phyloP scores from a whole-genome alignment of 2,113 vertebrate species.

The Phalacrocorax carbo region DNA sequence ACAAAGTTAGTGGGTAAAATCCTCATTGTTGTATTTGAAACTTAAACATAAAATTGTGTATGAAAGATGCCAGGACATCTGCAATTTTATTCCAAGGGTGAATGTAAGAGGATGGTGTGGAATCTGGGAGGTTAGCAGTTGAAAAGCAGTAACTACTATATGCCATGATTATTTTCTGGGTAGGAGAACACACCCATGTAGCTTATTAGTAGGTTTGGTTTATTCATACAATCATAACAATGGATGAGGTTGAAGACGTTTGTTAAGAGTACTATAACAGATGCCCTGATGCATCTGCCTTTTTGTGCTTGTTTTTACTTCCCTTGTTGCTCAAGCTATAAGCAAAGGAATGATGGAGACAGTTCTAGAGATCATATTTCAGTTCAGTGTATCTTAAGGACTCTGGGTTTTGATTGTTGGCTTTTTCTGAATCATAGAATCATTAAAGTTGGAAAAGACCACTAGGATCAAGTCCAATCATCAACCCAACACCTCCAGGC shows the following conservation, averaged over 20 bases:
- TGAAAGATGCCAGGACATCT: neutral
- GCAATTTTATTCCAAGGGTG: neutral
- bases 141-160: neutral
- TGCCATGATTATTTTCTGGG: neutral
- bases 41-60: neutral
- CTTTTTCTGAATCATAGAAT: neutral
- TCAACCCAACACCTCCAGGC: too few relatives aligned
- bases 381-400: neutral
- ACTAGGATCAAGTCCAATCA: too few relatives aligned
- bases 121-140: neutral
- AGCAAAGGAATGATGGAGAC: neutral
- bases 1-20: neutral
- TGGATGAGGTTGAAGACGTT: neutral
- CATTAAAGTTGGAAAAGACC: too few relatives aligned
- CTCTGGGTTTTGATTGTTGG: neutral
- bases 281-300: neutral
- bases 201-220: neutral
- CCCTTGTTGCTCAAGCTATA: neutral
- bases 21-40: neutral
- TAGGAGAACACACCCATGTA: neutral
- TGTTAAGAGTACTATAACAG: neutral
- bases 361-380: neutral
- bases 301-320: neutral
- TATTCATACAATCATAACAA: neutral
- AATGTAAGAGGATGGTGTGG: neutral